Evolutionary conservation across 2,797 vertebrate species (phyloP), one percentile per base, ranked within the genome.

Genomic region (Moxostoma hubbsi): DNA sequence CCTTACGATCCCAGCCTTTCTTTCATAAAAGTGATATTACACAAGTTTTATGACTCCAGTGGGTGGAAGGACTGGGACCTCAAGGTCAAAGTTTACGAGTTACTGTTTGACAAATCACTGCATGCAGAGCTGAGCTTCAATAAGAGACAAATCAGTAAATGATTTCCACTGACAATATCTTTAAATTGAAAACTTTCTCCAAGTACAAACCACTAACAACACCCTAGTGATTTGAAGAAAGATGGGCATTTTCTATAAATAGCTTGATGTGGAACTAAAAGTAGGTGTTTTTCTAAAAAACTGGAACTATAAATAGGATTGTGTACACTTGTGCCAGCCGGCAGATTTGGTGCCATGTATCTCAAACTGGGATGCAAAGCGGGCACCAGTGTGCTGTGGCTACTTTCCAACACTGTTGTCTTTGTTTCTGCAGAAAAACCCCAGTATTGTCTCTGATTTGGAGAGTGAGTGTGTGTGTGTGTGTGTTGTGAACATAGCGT

Each of bases 341-440:
- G 88, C 80, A 75, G 79, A 79, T 84, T 54, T 84, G 83, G 24
- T 43, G 36, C 59, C 10, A 36, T 43, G 11, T 65, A 55, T 18
- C 49, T 55, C 83, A 87, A 67, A 82, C 65, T 65, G 9, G 6
- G 16, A 73, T 36, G 2, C 70, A 67, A 74, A 80, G 55, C 13
- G 67, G 55, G 74, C 47, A 54, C 10, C 9, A 12, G 50, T 11
- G 54, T 49, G 53, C n/a, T 50, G 53, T 50, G 18, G 5, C 18
- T 55, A 49, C 6, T 72, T 53, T 58, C 15, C 12, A 73, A 91
- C 89, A 92, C 79, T 87, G 81, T 18, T 53, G 73, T 77, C 86
- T 90, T 93, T 93, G 92, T 92, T 81, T 45, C 61, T 50, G 73
- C 45, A 82, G 85, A 88, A 11, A 89, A 84, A 55, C 59, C 82